Evolutionary conservation across 1,140 invertebrate species (phyloP).

Genomic region (Gyrodactylus bullatarudis): DNA sequence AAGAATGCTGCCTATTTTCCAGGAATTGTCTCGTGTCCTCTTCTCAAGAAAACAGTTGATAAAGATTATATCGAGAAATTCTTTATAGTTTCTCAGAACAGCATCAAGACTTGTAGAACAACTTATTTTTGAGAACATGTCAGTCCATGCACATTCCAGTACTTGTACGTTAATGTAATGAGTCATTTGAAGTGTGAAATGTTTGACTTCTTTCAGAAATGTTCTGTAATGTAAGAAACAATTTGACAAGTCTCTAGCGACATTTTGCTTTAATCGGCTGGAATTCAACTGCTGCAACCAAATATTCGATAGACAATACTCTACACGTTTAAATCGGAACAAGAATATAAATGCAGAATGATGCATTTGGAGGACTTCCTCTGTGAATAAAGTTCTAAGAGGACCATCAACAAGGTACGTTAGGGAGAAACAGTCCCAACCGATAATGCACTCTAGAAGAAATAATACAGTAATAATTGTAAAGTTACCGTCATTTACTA

Average conservation of each 20-base stretch:
- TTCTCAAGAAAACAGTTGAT: neutral
- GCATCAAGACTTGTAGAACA: neutral
- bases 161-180: neutral
- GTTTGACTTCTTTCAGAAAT: neutral
- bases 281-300: neutral
- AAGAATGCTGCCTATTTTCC: neutral
- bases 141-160: neutral
- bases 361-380: neutral
- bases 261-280: neutral
- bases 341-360: neutral
- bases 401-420: neutral
- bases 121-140: neutral
- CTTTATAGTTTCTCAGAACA: neutral
- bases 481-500: neutral
- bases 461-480: neutral
- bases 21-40: neutral
- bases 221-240: neutral
- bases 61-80: neutral
- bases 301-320: neutral
- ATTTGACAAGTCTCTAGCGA: neutral
- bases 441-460: neutral
- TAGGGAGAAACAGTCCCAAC: neutral
- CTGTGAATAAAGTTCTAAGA: neutral
- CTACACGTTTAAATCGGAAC: neutral
- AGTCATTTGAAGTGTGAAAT: neutral